These are phyloP conservation scores for Danio tinwini DNA, from an alignment of 2,797 vertebrate genomes.

Conservation along the genomic window DNA sequence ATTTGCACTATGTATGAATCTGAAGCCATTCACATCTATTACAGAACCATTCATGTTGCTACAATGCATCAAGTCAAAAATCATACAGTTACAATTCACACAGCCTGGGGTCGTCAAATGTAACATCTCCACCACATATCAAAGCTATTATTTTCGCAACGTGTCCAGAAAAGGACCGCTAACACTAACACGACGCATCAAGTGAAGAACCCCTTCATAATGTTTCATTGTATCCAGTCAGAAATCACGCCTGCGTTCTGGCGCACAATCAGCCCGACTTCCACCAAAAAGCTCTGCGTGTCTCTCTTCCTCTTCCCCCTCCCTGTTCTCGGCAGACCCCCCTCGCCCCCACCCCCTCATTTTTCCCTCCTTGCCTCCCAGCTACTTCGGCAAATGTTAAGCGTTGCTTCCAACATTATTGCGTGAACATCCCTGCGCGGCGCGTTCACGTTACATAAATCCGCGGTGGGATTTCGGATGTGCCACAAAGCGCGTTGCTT, in stretches of 20 bases:
- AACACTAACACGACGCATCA: neutral
- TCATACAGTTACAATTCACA: neutral
- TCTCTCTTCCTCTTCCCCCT: conserved; percentile 52
- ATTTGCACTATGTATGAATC: neutral
- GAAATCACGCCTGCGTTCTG: conserved; percentile 53
- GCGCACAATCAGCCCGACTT: conserved; percentile 56
- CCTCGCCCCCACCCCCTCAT: conserved; percentile 56
- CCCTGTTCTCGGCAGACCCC: conserved; percentile 43
- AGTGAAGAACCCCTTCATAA: neutral
- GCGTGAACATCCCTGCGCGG: conserved; percentile 11
- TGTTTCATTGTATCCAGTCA: conserved; percentile 37
- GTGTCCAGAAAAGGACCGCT: neutral
- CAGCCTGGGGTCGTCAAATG: neutral
- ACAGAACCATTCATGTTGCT: neutral
- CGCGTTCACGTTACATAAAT: conserved; percentile 40
- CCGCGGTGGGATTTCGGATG: neutral
- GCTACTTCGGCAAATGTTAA: conserved; percentile 69
- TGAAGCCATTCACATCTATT: neutral
- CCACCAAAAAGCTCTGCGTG: conserved; percentile 56
- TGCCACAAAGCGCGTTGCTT: conserved; percentile 2
- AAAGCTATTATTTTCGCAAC: neutral
- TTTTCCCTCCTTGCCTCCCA: conserved; percentile 75
- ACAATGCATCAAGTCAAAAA: neutral
- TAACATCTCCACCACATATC: neutral
- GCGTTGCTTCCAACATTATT: conserved; percentile 50